Conservation (phyloP, 2,113 vertebrate genomes). For the Pteruthius melanotis region DNA sequence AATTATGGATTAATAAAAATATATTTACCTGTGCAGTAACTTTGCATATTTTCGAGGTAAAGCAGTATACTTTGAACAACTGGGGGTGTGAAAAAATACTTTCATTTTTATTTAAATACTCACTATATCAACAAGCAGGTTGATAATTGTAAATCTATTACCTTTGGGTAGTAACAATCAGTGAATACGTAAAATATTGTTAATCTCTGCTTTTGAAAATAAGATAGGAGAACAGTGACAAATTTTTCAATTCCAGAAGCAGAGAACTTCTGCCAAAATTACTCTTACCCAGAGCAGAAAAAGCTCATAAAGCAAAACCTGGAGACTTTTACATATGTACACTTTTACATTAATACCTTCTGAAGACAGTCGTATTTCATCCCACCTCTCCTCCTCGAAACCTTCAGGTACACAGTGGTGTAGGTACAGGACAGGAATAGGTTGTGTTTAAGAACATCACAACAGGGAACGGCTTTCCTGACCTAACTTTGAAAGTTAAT, state of each 20-base stretch:
- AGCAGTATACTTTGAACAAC: not conserved
- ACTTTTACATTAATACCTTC: not conserved
- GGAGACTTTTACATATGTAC: not conserved
- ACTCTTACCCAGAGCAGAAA: not conserved
- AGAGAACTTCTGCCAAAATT: not conserved
- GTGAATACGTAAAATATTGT: not conserved
- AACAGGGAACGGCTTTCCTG: not conserved
- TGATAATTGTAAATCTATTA: not conserved
- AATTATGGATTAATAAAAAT: not conserved
- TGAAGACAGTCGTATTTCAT: not conserved
- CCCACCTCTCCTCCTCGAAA: not conserved
- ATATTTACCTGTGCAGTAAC: not conserved
- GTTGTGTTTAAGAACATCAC: not conserved
- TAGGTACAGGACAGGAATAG: not conserved
- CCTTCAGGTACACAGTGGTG: not conserved
- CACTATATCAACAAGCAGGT: not conserved
- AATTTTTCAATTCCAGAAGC: not conserved
- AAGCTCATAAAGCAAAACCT: not conserved
- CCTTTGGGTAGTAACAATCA: not conserved
- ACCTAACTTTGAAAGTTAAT: not conserved
- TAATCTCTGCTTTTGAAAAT: not conserved
- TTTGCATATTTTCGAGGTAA: not conserved
- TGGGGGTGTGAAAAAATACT: accelerated
- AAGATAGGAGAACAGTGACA: not conserved
- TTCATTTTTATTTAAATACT: not conserved